These are phyloP conservation scores for Scartelaos histophorus DNA, from an alignment of 2,113 vertebrate species.

Conservation along the genomic window DNA sequence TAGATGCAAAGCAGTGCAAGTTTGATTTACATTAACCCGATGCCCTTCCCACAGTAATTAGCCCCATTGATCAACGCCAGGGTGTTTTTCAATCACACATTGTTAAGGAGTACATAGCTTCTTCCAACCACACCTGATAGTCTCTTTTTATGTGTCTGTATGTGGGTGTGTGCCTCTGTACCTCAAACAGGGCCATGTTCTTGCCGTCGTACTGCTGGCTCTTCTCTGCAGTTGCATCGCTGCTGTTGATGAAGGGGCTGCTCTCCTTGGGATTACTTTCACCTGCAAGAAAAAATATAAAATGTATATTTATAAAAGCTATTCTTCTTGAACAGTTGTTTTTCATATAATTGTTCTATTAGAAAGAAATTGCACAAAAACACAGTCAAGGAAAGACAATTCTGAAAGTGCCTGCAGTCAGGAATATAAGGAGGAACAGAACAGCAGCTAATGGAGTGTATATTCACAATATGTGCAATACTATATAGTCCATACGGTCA, in stretches of 20 bases:
- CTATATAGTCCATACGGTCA: constrained; percentile 47
- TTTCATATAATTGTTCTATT: neutral
- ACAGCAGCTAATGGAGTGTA: constrained; percentile 42
- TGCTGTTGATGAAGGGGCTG: constrained; percentile 99
- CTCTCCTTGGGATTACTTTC: constrained; percentile 98
- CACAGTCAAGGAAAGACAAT: constrained; percentile 11
- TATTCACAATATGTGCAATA: constrained; percentile 40
- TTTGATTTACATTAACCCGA: constrained; percentile 52
- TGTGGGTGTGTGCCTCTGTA: constrained; percentile 46
- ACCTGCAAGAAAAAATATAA: constrained; percentile 73
- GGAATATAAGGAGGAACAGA: constrained; percentile 27
- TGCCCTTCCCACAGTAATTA: constrained; percentile 69
- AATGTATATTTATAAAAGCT: constrained; percentile 19
- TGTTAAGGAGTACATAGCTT: constrained; percentile 14
- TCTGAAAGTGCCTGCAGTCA: constrained; percentile 32
- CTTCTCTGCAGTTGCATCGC: constrained; percentile 86
- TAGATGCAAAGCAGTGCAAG: neutral
- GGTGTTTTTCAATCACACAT: constrained; percentile 50
- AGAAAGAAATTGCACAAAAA: neutral
- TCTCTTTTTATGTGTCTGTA: neutral
- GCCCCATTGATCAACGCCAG: constrained; percentile 66
- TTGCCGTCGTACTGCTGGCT: constrained; percentile 93
- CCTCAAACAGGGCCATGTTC: constrained; percentile 98
- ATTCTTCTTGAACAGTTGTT: neutral
- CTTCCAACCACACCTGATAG: constrained; percentile 5